Base-by-base conservation (phyloP, 2,888 invertebrate genomes). In the Baronia brevicornis region DNA sequence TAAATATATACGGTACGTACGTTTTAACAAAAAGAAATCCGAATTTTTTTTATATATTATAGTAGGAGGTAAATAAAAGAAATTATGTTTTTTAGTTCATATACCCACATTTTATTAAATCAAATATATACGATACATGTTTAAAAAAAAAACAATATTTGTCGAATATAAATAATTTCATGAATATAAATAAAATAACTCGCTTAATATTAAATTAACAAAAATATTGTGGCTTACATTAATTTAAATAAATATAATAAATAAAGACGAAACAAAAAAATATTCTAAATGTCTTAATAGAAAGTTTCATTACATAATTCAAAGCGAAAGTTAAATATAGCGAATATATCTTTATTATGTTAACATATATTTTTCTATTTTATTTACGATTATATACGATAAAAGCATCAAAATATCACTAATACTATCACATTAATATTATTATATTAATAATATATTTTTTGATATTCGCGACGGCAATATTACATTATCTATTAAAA, bases 21-120 rank as follows among this genome's bases (percentile, higher is more conserved):
- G n/a, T n/a, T n/a, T n/a, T n/a, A n/a, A n/a, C n/a, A n/a, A n/a
- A n/a, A n/a, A n/a, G n/a, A n/a, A n/a, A n/a, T n/a, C n/a, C n/a
- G n/a, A n/a, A n/a, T n/a, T n/a, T n/a, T n/a, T n/a, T n/a, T n/a
- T n/a, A n/a, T n/a, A n/a, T n/a, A n/a, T n/a, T n/a, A n/a, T n/a
- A n/a, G n/a, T n/a, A n/a, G n/a, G n/a, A n/a, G n/a, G n/a, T n/a
- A n/a, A 15, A 10, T 20, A 7, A 33, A 60, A 59, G 54, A 47
- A 69, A 65, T 68, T 49, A 28, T 13, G n/a, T 1, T 1, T 10
- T 43, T 48, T 70, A 67, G 82, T 82, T 79, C 80, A 82, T 82
- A 80, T 78, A 82, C 80, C 82, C 82, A 80, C 80, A 77, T 74
- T 79, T 79, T 79, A 80, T 60, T 79, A 64, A 73, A 67, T 60